Evolutionary conservation across 1,140 invertebrate species (phyloP).

Genomic region (Meloidogyne floridensis): DNA sequence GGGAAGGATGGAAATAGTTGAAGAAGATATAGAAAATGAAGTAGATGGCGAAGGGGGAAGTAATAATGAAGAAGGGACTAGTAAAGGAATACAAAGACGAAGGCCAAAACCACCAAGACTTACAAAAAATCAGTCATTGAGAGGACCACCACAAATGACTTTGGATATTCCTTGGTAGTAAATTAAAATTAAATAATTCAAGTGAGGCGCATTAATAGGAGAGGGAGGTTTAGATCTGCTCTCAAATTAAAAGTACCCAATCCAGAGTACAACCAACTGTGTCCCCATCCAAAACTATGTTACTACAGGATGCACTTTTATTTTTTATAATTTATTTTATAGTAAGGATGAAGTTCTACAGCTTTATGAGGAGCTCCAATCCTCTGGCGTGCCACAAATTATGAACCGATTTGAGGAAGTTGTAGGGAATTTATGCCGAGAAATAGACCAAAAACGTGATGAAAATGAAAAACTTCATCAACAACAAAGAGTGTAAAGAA

Average conservation of each 20-base stretch:
- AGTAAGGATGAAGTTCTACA: slow-evolving; percentile 68
- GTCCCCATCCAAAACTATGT: too few relatives aligned
- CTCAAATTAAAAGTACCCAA: too few relatives aligned
- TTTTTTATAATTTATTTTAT: slow-evolving; percentile 35
- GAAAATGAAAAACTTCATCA: slow-evolving; percentile 67
- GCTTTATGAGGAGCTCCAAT: slow-evolving; percentile 68
- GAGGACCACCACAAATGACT: slow-evolving; percentile 69
- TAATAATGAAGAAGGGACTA: neutral
- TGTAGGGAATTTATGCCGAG: slow-evolving; percentile 67
- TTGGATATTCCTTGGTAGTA: slow-evolving; percentile 41
- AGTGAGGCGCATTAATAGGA: too few relatives aligned
- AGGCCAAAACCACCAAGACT: slow-evolving; percentile 28
- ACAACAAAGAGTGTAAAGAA: slow-evolving; percentile 64
- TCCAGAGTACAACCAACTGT: too few relatives aligned
- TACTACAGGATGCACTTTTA: slow-evolving; percentile 17
- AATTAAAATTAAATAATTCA: neutral
- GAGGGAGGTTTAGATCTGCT: too few relatives aligned
- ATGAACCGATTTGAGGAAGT: slow-evolving; percentile 67
- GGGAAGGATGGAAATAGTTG: slow-evolving; percentile 19
- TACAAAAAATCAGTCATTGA: slow-evolving; percentile 61
- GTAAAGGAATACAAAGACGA: neutral
- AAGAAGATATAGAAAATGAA: slow-evolving; percentile 1
- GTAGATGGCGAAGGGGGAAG: slow-evolving; percentile 14
- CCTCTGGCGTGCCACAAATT: slow-evolving; percentile 64
- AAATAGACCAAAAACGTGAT: slow-evolving; percentile 66